phyloP scores from a whole-genome alignment of 2,888 invertebrate genomes.

The Endomychus coccineus region DNA sequence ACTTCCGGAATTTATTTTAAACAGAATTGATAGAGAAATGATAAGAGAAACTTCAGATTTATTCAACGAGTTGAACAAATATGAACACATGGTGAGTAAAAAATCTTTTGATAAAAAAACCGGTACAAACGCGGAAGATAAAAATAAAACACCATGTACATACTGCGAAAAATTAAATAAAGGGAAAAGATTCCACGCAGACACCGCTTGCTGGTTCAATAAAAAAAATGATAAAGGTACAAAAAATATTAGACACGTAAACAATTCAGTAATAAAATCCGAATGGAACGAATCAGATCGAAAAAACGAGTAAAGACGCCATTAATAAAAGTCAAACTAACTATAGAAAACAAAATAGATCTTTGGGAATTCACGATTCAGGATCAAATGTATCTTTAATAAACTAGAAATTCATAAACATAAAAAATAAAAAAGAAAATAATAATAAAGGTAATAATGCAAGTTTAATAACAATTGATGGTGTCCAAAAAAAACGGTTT shows the following conservation, averaged over 20 bases:
- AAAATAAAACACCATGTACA: slow-evolving; percentile 22
- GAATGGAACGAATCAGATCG: slow-evolving; percentile 20
- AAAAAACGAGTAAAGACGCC: no score
- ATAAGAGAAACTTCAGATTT: slow-evolving; percentile 10
- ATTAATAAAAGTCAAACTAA: no score
- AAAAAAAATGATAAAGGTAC: slow-evolving; percentile 14
- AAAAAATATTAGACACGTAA: slow-evolving; percentile 18
- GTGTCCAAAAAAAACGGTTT: slow-evolving; percentile 22
- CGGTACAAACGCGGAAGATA: no score
- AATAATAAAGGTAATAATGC: no score
- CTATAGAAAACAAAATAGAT: no score
- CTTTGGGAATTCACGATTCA: slow-evolving; percentile 21
- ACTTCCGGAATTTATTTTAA: slow-evolving; percentile 22
- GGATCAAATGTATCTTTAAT: slow-evolving; percentile 22
- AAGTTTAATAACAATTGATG: slow-evolving; percentile 25
- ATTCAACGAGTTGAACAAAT: slow-evolving; percentile 10
- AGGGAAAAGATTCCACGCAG: slow-evolving; percentile 21
- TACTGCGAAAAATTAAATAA: slow-evolving; percentile 25
- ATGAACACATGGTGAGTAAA: slow-evolving; percentile 13
- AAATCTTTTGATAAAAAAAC: no score
- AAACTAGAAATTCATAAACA: slow-evolving; percentile 21
- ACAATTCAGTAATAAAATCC: slow-evolving; percentile 24
- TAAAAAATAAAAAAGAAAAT: slow-evolving; percentile 19
- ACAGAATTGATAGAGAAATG: slow-evolving; percentile 22
- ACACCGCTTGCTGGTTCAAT: slow-evolving; percentile 20